Evolutionary conservation across 2,888 invertebrate genomes (phyloP).

Genomic region (Napeogenes sylphis): DNA sequence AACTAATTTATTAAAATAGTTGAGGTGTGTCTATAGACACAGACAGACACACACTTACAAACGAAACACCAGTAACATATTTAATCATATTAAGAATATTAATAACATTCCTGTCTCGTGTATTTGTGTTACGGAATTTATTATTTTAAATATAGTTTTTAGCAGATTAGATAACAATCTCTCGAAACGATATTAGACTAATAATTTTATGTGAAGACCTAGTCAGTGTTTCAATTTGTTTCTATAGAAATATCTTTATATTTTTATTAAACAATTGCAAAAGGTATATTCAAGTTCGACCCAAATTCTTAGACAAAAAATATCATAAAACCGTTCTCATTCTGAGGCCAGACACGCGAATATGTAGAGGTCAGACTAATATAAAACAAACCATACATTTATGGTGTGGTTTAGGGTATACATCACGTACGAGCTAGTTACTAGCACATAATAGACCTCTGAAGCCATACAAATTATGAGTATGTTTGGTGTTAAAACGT

Average conservation of each 20-base stretch:
- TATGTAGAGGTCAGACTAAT: conserved; percentile 22
- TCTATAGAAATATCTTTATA: too few relatives aligned
- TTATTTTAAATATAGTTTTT: too few relatives aligned
- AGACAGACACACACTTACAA: too few relatives aligned
- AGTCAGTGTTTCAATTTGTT: too few relatives aligned
- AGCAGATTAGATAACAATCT: too few relatives aligned
- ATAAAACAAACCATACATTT: conserved; percentile 18
- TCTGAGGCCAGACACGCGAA: conserved; percentile 27
- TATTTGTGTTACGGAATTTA: too few relatives aligned
- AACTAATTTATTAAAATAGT: conserved; percentile 26
- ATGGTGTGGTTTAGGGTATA: conserved; percentile 23
- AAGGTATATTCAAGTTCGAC: too few relatives aligned
- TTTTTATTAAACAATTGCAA: too few relatives aligned
- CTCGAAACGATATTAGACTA: too few relatives aligned
- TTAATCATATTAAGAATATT: too few relatives aligned
- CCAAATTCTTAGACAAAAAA: background rate
- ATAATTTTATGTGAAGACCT: too few relatives aligned
- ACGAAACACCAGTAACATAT: background rate
- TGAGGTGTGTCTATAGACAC: conserved; percentile 20
- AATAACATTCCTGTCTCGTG: too few relatives aligned
- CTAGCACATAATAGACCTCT: conserved; percentile 28
- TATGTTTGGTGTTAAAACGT: conserved; percentile 70
- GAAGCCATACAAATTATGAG: conserved; percentile 48
- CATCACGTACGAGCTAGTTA: conserved; percentile 30
- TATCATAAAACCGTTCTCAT: conserved; percentile 15